Evolutionary conservation across 2,797 vertebrate genomes (phyloP).

Genomic region (Coregonus suidteri): DNA sequence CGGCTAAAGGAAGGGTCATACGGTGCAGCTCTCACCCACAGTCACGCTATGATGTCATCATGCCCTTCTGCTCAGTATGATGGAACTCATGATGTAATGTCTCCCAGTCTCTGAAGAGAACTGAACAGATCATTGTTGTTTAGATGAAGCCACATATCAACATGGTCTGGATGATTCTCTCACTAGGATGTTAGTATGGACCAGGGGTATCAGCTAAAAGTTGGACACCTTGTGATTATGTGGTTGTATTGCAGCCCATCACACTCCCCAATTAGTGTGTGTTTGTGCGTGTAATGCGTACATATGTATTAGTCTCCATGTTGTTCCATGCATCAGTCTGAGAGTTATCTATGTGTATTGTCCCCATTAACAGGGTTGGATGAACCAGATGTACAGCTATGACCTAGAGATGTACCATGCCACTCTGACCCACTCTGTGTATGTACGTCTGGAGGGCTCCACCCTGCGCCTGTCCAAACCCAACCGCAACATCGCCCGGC

Average conservation of each 20-base stretch:
- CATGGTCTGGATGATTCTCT: not conserved
- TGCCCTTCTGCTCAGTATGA: not conserved
- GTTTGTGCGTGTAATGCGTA: not conserved
- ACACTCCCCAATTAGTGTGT: not conserved
- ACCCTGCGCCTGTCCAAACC: constrained; percentile 94
- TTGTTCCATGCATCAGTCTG: not conserved
- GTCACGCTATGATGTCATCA: not conserved
- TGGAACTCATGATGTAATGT: not conserved
- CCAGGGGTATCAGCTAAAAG: not conserved
- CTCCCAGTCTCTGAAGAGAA: not conserved
- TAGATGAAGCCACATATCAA: not conserved
- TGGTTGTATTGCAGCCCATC: not conserved
- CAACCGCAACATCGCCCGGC: constrained; percentile 93
- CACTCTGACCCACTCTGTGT: constrained; percentile 94
- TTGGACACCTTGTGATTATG: not conserved
- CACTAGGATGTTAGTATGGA: not conserved
- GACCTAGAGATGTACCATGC: constrained; percentile 98
- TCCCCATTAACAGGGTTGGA: constrained; percentile 85
- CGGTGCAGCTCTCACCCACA: constrained; percentile 15
- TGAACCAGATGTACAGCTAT: constrained; percentile 96
- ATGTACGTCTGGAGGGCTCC: constrained; percentile 90
- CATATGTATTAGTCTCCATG: not conserved
- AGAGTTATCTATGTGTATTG: not conserved
- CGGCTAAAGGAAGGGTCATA: constrained; percentile 31
- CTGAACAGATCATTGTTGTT: not conserved